These are phyloP conservation scores for Trachelus stipa DNA, from an alignment of 2,888 invertebrate species.

Conservation along the genomic window DNA sequence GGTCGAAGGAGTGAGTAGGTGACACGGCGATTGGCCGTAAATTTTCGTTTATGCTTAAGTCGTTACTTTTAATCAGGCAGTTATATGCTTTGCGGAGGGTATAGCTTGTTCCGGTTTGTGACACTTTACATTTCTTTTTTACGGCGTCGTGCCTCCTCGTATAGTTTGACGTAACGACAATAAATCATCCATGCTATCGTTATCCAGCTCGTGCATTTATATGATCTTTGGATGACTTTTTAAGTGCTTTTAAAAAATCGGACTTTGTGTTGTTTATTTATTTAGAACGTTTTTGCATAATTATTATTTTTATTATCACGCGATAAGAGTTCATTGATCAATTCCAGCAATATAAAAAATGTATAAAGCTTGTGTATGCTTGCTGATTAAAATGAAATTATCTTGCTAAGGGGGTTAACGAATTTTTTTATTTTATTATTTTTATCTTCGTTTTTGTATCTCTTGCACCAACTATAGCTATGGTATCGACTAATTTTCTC, in stretches of 20 bases:
- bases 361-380: not conserved
- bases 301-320: not conserved
- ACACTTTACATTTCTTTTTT: conserved; percentile 18
- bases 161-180: conserved; percentile 13
- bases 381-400: not conserved
- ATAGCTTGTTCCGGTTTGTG: conserved; percentile 19
- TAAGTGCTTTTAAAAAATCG: not conserved
- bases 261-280: not conserved
- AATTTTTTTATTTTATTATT: not conserved
- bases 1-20: conserved; percentile 29
- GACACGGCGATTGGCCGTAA: conserved; percentile 58
- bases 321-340: not conserved
- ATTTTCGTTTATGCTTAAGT: conserved; percentile 57
- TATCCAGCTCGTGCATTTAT: not conserved
- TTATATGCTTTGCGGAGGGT: conserved; percentile 42
- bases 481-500: conserved; percentile 27
- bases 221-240: not conserved
- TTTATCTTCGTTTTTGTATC: not conserved
- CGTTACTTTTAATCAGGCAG: conserved; percentile 64
- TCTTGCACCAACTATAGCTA: conserved; percentile 4
- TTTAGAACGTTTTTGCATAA: too few relatives aligned
- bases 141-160: conserved; percentile 1
- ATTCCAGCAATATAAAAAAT: not conserved
- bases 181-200: conserved; percentile 28
- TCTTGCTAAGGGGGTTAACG: not conserved